These are phyloP conservation scores for Chunga burmeisteri DNA, from an alignment of 2,113 vertebrate species.

Conservation along the genomic window DNA sequence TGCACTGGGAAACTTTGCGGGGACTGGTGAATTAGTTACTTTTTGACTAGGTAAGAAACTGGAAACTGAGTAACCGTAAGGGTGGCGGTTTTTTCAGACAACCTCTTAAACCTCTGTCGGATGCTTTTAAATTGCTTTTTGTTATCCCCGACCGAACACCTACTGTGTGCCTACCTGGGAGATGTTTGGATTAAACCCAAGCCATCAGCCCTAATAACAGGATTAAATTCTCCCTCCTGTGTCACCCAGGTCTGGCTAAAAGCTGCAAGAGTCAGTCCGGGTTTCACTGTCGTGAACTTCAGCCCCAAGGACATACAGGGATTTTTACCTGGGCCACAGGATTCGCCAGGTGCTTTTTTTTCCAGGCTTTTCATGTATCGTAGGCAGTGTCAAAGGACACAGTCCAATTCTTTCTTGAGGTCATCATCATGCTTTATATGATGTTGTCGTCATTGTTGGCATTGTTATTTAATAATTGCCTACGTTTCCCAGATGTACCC, in stretches of 20 bases:
- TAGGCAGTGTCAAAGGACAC: background rate
- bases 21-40: background rate
- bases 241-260: background rate
- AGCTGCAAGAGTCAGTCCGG: rapidly evolving
- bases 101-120: background rate
- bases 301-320: background rate
- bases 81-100: background rate
- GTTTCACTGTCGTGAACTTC: background rate
- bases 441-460: rapidly evolving
- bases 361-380: background rate
- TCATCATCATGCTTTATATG: background rate
- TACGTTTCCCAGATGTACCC: background rate
- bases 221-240: background rate
- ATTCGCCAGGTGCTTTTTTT: background rate
- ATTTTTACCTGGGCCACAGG: background rate
- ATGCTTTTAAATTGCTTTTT: background rate
- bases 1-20: background rate
- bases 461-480: background rate
- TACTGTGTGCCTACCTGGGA: background rate
- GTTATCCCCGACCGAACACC: background rate
- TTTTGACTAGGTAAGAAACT: background rate
- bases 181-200: background rate
- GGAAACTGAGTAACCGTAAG: background rate
- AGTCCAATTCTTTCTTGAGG: background rate
- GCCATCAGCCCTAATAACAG: background rate